Conservation (phyloP, 1,140 invertebrate species). For the Centruroides vittatus region DNA sequence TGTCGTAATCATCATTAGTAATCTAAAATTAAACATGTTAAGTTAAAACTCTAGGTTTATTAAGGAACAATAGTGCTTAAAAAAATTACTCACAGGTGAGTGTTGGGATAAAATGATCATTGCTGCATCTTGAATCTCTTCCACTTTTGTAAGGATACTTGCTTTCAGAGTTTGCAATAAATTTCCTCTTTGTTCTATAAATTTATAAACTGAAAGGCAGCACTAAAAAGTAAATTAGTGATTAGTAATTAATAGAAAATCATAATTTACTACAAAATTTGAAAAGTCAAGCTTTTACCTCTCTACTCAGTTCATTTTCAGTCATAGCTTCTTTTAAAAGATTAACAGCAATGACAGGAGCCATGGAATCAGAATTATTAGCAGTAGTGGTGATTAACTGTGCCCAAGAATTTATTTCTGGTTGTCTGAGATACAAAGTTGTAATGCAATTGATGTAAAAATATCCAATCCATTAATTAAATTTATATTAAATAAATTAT, state of each 20-base stretch:
- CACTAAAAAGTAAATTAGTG: background rate
- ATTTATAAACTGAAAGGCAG: conserved; percentile 1
- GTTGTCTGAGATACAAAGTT: background rate
- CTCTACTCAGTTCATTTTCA: background rate
- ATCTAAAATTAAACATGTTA: conserved; percentile 1
- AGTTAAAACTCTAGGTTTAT: no score
- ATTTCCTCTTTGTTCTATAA: conserved; percentile 1
- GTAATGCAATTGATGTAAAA: background rate
- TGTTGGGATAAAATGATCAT: background rate
- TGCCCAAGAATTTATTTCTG: conserved; percentile 3
- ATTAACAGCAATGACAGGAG: background rate
- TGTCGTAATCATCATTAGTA: conserved; percentile 6
- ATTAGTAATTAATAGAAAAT: background rate
- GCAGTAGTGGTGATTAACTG: conserved; percentile 1
- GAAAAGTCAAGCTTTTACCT: background rate
- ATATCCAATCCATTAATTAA: background rate
- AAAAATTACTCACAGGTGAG: background rate
- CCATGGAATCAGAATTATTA: background rate
- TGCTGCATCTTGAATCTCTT: conserved; percentile 3
- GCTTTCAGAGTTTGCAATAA: conserved; percentile 6
- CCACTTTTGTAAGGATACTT: conserved; percentile 1
- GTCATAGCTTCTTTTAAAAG: conserved; percentile 2
- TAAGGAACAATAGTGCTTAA: no score
- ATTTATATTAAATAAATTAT: no score
- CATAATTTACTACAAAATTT: background rate